Evolutionary conservation across 2,113 vertebrate genomes (phyloP).

Genomic region (Xerus inauris): DNA sequence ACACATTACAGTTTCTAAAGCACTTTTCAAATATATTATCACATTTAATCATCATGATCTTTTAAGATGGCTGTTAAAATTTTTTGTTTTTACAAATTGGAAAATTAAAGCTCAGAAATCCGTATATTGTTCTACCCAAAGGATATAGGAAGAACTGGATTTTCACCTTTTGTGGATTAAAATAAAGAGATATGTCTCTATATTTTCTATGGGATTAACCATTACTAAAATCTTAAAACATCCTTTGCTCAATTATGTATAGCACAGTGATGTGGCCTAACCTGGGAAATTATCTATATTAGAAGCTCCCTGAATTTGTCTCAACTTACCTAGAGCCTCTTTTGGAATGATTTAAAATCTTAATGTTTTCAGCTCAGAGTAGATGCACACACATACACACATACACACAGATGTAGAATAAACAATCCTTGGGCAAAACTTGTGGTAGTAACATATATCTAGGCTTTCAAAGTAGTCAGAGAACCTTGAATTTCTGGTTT

Average conservation of each 20-base stretch:
- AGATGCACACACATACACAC: neutral
- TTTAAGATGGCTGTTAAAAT: neutral
- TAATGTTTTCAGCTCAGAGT: slow-evolving; percentile 38
- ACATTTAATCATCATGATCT: neutral
- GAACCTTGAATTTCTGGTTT: slow-evolving; percentile 29
- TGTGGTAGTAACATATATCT: neutral
- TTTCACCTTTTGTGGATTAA: neutral
- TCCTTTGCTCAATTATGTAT: neutral
- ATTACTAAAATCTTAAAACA: neutral
- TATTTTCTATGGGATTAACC: neutral
- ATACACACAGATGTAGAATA: neutral
- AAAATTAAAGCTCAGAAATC: neutral
- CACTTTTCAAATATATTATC: neutral
- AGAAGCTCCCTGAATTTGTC: neutral
- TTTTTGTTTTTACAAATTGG: slow-evolving; percentile 24
- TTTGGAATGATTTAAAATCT: slow-evolving; percentile 51
- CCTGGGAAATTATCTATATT: neutral
- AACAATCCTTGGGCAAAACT: neutral
- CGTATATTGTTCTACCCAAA: neutral
- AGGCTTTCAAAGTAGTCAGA: slow-evolving; percentile 1
- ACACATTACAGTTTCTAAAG: neutral
- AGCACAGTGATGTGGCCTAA: neutral
- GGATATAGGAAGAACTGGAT: neutral
- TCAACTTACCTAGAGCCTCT: neutral
- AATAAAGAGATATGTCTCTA: neutral